phyloP scores from a whole-genome alignment of 2,888 invertebrate species.

The Chymomyza procnemis region DNA sequence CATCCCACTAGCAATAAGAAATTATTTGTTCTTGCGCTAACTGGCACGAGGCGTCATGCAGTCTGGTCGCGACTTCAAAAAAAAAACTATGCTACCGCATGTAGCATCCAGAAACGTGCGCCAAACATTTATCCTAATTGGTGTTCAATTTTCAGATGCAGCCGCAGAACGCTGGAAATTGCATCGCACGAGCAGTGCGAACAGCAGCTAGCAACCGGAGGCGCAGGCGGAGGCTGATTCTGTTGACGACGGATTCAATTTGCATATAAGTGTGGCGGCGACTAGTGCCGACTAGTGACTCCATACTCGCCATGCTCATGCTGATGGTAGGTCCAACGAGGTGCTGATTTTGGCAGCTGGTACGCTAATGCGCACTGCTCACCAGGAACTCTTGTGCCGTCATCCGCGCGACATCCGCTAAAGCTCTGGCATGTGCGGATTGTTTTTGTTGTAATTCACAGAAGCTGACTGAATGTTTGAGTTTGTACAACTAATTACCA shows the following conservation, averaged over 20 bases:
- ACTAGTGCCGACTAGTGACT: neutral
- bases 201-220: conserved; percentile 7
- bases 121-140: conserved; percentile 79
- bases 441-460: conserved; percentile 18
- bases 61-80: conserved; percentile 50
- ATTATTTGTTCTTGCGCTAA: neutral
- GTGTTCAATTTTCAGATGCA: conserved; percentile 74
- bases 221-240: neutral
- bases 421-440: neutral
- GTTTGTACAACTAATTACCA: conserved; percentile 76
- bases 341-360: conserved; percentile 9
- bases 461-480: conserved; percentile 40
- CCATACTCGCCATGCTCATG: conserved; percentile 42
- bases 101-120: conserved; percentile 60
- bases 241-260: conserved; percentile 50
- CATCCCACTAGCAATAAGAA: neutral
- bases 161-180: conserved; percentile 10
- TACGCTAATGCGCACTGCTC: neutral
- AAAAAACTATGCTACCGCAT: conserved; percentile 27
- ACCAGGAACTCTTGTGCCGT: neutral
- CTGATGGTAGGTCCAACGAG: conserved; percentile 14
- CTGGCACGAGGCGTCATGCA: conserved; percentile 65
- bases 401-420: no score
- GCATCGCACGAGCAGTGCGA: conserved; percentile 6
- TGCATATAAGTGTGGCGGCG: conserved; percentile 57